Evolutionary conservation across 2,888 invertebrate species (phyloP).

Genomic region (Pachycephus smyrnensis): DNA sequence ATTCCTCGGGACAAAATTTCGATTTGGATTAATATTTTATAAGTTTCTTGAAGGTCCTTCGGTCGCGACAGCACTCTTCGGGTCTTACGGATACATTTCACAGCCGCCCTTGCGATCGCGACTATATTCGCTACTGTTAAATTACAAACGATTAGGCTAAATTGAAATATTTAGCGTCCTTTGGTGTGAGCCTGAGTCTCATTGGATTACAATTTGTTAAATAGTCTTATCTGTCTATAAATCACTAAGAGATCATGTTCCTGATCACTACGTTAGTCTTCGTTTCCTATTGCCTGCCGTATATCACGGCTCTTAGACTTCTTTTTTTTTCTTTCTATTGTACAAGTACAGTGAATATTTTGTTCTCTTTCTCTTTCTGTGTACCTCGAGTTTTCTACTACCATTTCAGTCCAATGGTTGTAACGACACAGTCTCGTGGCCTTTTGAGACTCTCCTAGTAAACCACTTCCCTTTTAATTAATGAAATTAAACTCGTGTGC

Average conservation of each 20-base stretch:
- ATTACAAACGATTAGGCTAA: slow-evolving; percentile 43
- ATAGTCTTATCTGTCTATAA: slow-evolving; percentile 43
- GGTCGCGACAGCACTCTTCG: neutral
- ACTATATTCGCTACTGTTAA: slow-evolving; percentile 20
- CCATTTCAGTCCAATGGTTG: neutral
- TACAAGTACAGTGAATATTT: neutral
- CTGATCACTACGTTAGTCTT: slow-evolving; percentile 9
- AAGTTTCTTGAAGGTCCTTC: neutral
- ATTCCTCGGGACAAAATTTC: neutral
- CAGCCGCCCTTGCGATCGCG: neutral
- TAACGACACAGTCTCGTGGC: neutral
- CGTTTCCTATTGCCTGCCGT: slow-evolving; percentile 2
- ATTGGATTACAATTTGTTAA: slow-evolving; percentile 50
- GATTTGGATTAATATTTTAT: neutral
- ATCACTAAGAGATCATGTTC: slow-evolving; percentile 31
- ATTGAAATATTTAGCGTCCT: slow-evolving; percentile 40
- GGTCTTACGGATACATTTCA: neutral
- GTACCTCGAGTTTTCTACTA: neutral
- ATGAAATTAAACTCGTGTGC: too few relatives aligned
- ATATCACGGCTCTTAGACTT: neutral
- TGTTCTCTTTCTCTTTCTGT: neutral
- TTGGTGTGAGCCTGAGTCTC: slow-evolving; percentile 56
- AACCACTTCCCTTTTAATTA: neutral
- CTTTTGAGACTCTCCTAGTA: neutral
- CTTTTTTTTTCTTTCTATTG: neutral